phyloP scores from a whole-genome alignment of 2,888 invertebrate species.

The Tribolium freemani region DNA sequence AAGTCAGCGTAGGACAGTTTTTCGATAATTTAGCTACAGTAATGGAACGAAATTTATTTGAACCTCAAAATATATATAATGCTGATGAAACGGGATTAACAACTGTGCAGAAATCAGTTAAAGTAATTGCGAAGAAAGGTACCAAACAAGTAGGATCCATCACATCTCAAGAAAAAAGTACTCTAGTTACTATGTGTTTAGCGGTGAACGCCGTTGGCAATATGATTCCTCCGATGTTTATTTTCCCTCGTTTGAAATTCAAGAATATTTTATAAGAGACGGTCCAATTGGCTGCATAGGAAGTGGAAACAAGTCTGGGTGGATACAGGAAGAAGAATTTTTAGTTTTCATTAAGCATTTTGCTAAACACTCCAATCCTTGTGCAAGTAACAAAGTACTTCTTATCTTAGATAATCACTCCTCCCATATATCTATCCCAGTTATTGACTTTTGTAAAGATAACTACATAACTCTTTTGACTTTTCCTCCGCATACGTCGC shows the following conservation, averaged over 20 bases:
- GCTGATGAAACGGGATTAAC: slow-evolving; percentile 63
- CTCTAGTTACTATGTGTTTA: slow-evolving; percentile 52
- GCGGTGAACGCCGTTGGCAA: slow-evolving; percentile 56
- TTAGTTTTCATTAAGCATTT: too few species aligned
- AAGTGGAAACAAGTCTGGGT: too few species aligned
- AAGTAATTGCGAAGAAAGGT: slow-evolving; percentile 45
- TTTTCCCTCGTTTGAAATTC: slow-evolving; percentile 53
- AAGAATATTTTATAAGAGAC: slow-evolving; percentile 42
- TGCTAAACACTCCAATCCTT: too few species aligned
- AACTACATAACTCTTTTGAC: too few species aligned
- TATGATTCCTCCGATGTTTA: slow-evolving; percentile 55
- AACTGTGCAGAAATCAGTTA: slow-evolving; percentile 62
- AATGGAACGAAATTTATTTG: slow-evolving; percentile 29
- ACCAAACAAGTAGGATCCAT: slow-evolving; percentile 56
- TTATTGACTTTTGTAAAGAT: too few species aligned
- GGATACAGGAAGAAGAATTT: too few species aligned
- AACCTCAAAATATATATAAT: slow-evolving; percentile 61
- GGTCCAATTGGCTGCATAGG: too few species aligned
- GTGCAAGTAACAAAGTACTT: too few species aligned
- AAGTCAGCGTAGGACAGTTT: not conserved
- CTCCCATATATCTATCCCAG: too few species aligned
- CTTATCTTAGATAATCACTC: too few species aligned
- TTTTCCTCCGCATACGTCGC: too few species aligned
- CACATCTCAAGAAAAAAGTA: slow-evolving; percentile 57
- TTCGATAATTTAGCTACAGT: not conserved